Evolutionary conservation across 2,888 invertebrate genomes (phyloP).

Genomic region (Acleris emargana): DNA sequence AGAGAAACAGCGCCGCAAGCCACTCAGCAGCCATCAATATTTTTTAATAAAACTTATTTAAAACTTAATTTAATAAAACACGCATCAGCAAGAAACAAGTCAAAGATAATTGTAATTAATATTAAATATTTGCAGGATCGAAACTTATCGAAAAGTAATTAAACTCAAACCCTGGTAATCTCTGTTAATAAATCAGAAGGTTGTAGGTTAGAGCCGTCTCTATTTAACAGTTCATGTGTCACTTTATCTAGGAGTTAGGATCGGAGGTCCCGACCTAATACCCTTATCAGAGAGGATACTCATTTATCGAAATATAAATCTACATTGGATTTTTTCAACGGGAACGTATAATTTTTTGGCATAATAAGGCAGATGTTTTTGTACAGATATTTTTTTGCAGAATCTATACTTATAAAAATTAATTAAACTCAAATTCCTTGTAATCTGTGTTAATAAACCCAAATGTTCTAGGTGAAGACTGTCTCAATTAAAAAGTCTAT

Average conservation of each 20-base stretch:
- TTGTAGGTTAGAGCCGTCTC: constrained; percentile 20
- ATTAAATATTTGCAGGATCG: neutral
- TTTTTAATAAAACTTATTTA: too few species aligned
- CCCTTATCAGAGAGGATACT: constrained; percentile 17
- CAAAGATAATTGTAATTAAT: too few species aligned
- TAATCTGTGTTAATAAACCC: constrained; percentile 29
- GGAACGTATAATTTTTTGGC: neutral
- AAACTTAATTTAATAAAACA: too few species aligned
- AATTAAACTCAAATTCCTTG: constrained; percentile 25
- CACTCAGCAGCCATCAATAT: too few species aligned
- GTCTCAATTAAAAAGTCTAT: constrained; percentile 25
- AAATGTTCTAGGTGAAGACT: constrained; percentile 13
- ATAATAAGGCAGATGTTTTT: too few species aligned
- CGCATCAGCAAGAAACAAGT: too few species aligned
- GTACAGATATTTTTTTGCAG: neutral
- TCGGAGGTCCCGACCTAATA: constrained; percentile 15
- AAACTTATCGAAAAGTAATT: constrained; percentile 11
- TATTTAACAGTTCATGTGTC: constrained; percentile 30
- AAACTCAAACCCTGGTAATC: constrained; percentile 30
- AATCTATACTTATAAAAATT: neutral
- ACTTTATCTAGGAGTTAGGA: constrained; percentile 13
- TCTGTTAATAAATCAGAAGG: constrained; percentile 27
- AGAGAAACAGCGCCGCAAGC: too few species aligned
- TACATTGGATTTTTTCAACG: constrained; percentile 9
- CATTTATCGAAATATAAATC: constrained; percentile 32